These are phyloP conservation scores for Tribolium castaneum DNA, from an alignment of 1,140 invertebrate genomes.

Conservation along the genomic window DNA sequence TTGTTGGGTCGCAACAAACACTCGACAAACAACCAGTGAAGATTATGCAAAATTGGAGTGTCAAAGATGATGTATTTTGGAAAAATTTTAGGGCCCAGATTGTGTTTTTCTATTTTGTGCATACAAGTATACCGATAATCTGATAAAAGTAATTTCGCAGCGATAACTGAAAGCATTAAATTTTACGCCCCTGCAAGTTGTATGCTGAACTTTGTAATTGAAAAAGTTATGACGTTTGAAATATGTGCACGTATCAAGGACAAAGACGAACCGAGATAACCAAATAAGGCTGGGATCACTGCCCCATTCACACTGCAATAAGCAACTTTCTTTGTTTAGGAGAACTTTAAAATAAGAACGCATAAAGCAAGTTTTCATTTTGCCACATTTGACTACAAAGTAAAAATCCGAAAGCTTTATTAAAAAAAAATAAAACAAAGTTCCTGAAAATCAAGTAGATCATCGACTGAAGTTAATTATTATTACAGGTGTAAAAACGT, in stretches of 20 bases:
- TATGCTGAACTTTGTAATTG: conserved; percentile 9
- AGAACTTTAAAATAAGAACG: not conserved
- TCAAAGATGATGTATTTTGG: not conserved
- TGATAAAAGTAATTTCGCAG: conserved; percentile 12
- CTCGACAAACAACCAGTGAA: not conserved
- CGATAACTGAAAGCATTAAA: conserved; percentile 17
- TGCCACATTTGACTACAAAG: too few species aligned
- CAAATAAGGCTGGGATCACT: not conserved
- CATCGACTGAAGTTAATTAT: too few species aligned
- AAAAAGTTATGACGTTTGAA: conserved; percentile 23
- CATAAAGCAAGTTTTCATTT: too few species aligned
- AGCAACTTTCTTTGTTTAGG: not conserved
- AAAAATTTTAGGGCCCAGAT: not conserved
- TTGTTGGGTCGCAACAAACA: not conserved
- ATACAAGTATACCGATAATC: conserved; percentile 11
- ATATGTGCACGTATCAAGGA: conserved; percentile 5
- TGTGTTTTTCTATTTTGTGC: not conserved
- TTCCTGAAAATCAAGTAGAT: too few species aligned
- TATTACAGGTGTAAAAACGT: not conserved
- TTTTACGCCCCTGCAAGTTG: conserved; percentile 9
- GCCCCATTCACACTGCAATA: not conserved
- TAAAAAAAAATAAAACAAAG: too few species aligned
- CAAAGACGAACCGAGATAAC: not conserved
- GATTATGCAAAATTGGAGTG: not conserved
- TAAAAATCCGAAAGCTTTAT: too few species aligned